Evolutionary conservation across 2,113 vertebrate genomes (phyloP).

Genomic region (Genyomyrus donnyi): DNA sequence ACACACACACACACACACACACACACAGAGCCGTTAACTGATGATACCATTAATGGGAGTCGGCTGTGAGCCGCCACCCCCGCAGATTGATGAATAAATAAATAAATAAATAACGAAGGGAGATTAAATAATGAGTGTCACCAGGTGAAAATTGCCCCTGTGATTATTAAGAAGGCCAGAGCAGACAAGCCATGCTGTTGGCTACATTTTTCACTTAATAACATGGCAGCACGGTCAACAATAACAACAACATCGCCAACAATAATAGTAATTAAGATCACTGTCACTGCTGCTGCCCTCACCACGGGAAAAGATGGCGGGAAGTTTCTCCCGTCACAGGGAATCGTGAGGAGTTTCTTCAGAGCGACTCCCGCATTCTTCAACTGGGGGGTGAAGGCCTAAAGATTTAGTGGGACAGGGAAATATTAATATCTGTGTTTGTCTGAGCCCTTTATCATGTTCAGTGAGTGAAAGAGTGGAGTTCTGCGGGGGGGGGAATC

Average conservation of each 20-base stretch:
- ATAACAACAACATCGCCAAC: background rate
- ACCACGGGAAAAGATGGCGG: background rate
- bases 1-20: background rate
- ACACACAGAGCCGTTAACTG: background rate
- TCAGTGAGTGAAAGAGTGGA: background rate
- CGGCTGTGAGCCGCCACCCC: background rate
- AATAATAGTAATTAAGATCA: constrained; percentile 7
- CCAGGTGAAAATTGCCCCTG: background rate
- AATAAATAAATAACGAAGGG: background rate
- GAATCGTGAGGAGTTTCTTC: background rate
- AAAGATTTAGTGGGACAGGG: constrained; percentile 25
- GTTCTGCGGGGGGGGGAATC: constrained; percentile 34
- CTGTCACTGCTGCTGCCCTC: background rate
- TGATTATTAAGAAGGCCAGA: constrained; percentile 17
- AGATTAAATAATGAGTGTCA: background rate
- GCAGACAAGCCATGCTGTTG: background rate
- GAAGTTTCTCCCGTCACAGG: background rate
- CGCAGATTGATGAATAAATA: background rate
- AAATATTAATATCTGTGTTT: constrained; percentile 14
- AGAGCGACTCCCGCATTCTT: background rate
- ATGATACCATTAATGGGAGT: background rate
- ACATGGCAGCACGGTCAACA: background rate
- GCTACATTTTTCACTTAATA: background rate
- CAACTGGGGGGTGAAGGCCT: background rate
- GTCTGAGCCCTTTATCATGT: constrained; percentile 24